Evolutionary conservation across 2,797 vertebrate genomes (phyloP).

Genomic region (Dallia pectoralis): DNA sequence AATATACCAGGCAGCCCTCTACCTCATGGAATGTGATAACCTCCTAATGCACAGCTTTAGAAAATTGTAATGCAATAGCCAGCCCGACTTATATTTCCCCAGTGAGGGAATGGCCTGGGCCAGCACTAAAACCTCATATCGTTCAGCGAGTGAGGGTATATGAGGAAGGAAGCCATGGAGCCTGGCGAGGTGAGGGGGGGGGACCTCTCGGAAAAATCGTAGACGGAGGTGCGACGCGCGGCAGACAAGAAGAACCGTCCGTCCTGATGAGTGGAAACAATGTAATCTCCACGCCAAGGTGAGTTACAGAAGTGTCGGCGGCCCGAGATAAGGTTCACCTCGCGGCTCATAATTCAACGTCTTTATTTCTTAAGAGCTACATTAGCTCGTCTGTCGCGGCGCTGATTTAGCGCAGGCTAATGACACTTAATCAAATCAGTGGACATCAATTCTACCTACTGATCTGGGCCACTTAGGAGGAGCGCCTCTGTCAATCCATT

Average conservation of each 20-base stretch:
- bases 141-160: slow-evolving; percentile 41
- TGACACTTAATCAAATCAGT: slow-evolving; percentile 64
- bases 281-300: slow-evolving; percentile 14
- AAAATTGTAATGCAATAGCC: slow-evolving; percentile 66
- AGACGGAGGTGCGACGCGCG: not conserved
- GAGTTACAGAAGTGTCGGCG: slow-evolving; percentile 10
- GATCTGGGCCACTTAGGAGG: slow-evolving; percentile 35
- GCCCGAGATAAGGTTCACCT: not conserved
- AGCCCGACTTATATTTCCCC: slow-evolving; percentile 71
- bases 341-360: slow-evolving; percentile 21
- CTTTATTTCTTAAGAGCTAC: slow-evolving; percentile 18
- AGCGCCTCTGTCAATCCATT: slow-evolving; percentile 26
- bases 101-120: slow-evolving; percentile 45
- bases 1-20: slow-evolving; percentile 34
- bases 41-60: slow-evolving; percentile 65
- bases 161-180: slow-evolving; percentile 29
- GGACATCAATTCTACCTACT: slow-evolving; percentile 46
- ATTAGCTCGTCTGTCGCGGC: slow-evolving; percentile 25
- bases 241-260: slow-evolving; percentile 1
- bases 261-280: not conserved
- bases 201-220: slow-evolving; percentile 40
- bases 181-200: not conserved
- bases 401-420: slow-evolving; percentile 45
- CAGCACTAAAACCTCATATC: slow-evolving; percentile 54
- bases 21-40: slow-evolving; percentile 61